Percentiles rank a stretch among this genome's conserved stretches.
phyloP scores from a whole-genome alignment of 37 sponge, comb jelly and placozoan species.

The Oopsacas minuta region DNA sequence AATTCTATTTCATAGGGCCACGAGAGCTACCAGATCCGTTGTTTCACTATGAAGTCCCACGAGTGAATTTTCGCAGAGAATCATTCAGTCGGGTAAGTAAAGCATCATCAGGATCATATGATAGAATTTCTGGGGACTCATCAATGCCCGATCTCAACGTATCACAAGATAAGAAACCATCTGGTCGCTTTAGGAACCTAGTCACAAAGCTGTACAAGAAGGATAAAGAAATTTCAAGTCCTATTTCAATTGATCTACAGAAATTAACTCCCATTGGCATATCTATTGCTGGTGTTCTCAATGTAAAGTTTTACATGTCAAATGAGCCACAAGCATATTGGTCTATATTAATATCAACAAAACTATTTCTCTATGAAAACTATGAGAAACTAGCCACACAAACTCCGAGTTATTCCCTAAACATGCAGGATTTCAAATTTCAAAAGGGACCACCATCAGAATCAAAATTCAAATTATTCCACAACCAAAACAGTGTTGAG shows the following conservation, averaged over 20 bases:
- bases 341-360: not conserved
- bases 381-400: not conserved
- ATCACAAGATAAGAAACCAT: not conserved
- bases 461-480: slow-evolving; percentile 6
- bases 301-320: slow-evolving; percentile 6
- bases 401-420: not conserved
- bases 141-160: not conserved
- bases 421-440: not conserved
- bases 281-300: not conserved
- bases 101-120: not conserved
- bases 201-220: not conserved
- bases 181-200: not conserved
- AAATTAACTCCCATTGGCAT: not conserved
- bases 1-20: not conserved
- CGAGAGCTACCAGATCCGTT: not conserved
- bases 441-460: not conserved
- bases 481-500: not conserved
- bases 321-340: not conserved
- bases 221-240: not conserved
- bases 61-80: not conserved
- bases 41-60: not conserved
- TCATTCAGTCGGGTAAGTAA: not conserved
- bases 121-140: not conserved
- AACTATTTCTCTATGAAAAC: not conserved
- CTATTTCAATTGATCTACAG: not conserved